Evolutionary conservation across 2,797 vertebrate species (phyloP).

Genomic region (Podarcis siculus): DNA sequence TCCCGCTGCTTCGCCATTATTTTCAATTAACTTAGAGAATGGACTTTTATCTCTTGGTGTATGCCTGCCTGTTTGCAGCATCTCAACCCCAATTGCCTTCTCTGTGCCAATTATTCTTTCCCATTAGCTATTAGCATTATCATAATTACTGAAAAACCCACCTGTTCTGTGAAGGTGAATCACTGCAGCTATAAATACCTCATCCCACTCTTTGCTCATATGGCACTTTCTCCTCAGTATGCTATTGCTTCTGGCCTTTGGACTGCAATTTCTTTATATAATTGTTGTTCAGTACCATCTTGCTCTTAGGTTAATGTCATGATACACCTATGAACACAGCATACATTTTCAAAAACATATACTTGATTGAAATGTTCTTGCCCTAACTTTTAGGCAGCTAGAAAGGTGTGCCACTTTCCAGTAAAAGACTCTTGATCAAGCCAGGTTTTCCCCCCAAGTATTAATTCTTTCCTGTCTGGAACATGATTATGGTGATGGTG

Average conservation of each 20-base stretch:
- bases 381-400: neutral
- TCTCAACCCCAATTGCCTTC: conserved; percentile 44
- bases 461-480: too few species aligned
- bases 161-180: conserved; percentile 28
- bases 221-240: neutral
- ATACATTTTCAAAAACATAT: neutral
- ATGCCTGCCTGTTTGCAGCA: conserved; percentile 10
- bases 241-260: neutral
- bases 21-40: conserved; percentile 45
- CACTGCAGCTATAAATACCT: conserved; percentile 20
- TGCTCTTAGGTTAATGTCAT: neutral
- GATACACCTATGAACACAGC: neutral
- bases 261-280: neutral
- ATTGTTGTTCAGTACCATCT: neutral
- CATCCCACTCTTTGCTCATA: conserved; percentile 16
- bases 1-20: conserved; percentile 19
- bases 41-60: conserved; percentile 35
- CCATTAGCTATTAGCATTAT: neutral
- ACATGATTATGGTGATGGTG: too few species aligned
- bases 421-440: too few species aligned
- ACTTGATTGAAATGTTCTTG: neutral
- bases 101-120: conserved; percentile 47
- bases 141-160: conserved; percentile 43
- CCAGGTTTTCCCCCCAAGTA: too few species aligned
- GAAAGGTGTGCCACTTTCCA: neutral